Conservation (phyloP, 2,797 vertebrate genomes). For the Gallinago solitaria region DNA sequence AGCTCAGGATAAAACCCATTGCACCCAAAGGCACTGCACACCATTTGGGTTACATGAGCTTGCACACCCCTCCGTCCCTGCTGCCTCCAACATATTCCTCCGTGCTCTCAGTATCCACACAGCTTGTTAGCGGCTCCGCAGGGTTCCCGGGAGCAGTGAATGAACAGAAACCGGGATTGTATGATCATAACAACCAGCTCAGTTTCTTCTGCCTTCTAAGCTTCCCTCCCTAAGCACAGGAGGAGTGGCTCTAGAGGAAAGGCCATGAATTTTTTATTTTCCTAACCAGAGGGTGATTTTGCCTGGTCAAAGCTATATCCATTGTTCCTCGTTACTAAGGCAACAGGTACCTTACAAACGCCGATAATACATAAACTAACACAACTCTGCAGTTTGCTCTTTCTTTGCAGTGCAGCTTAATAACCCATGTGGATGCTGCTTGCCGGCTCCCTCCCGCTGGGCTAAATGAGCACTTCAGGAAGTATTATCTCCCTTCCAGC, state of each 20-base stretch:
- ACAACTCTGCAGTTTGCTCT: constrained; percentile 34
- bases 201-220: constrained; percentile 6
- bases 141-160: constrained; percentile 34
- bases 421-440: constrained; percentile 36
- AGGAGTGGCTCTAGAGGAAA: not conserved
- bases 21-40: not conserved
- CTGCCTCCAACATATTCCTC: not conserved
- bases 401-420: constrained; percentile 37
- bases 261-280: constrained; percentile 49
- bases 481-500: constrained; percentile 56
- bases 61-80: not conserved
- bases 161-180: constrained; percentile 1
- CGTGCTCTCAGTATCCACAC: not conserved
- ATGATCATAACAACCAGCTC: constrained; percentile 41
- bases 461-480: constrained; percentile 58
- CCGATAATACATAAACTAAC: constrained; percentile 39
- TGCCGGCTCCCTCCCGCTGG: constrained; percentile 4
- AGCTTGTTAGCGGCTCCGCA: constrained; percentile 35
- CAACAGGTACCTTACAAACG: constrained; percentile 34
- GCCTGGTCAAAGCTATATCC: not conserved
- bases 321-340: constrained; percentile 42
- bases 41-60: accelerated
- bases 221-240: not conserved
- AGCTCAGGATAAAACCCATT: not conserved
- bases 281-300: constrained; percentile 30